Percentiles rank a stretch among this genome's conserved stretches.
These are phyloP conservation scores for Pampusana beccarii DNA, from an alignment of 2,113 vertebrate genomes.

Conservation along the genomic window DNA sequence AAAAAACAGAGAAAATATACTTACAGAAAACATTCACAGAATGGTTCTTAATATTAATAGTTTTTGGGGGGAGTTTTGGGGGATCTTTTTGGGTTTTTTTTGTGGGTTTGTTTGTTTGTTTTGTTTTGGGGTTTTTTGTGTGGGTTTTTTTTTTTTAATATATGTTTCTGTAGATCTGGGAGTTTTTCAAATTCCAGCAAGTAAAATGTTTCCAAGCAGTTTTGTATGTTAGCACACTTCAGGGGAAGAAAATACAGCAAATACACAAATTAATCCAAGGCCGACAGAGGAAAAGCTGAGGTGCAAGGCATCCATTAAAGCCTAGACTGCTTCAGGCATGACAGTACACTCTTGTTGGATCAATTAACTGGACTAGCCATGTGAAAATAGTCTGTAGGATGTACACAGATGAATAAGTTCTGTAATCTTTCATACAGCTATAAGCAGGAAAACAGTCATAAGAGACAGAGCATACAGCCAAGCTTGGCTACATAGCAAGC, in stretches of 20 bases:
- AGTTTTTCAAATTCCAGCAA: not conserved
- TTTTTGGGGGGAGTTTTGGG: too few relatives aligned
- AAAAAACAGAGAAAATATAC: not conserved
- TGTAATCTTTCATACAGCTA: conserved; percentile 40
- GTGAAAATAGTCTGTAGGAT: conserved; percentile 35
- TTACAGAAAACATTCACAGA: not conserved
- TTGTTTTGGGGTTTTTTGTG: fast-evolving
- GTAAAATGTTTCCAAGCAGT: not conserved
- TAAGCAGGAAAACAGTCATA: conserved; percentile 6
- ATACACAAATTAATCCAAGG: conserved; percentile 1
- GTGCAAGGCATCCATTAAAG: not conserved
- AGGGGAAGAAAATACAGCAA: not conserved
- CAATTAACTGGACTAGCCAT: conserved; percentile 49
- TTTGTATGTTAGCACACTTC: not conserved
- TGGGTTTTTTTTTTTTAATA: not conserved
- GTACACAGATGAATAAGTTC: conserved; percentile 22
- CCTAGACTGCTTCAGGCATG: conserved; percentile 31
- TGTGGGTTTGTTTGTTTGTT: too few relatives aligned
- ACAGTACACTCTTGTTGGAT: not conserved
- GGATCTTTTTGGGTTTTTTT: fast-evolving
- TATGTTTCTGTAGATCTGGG: not conserved
- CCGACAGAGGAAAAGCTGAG: not conserved
- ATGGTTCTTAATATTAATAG: not conserved
- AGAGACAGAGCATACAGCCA: not conserved
- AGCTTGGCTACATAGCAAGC: not conserved